Percentiles rank a stretch among this genome's conserved stretches.
phyloP scores from a whole-genome alignment of 2,797 vertebrate species.

The Mormyrus hasselquistii region DNA sequence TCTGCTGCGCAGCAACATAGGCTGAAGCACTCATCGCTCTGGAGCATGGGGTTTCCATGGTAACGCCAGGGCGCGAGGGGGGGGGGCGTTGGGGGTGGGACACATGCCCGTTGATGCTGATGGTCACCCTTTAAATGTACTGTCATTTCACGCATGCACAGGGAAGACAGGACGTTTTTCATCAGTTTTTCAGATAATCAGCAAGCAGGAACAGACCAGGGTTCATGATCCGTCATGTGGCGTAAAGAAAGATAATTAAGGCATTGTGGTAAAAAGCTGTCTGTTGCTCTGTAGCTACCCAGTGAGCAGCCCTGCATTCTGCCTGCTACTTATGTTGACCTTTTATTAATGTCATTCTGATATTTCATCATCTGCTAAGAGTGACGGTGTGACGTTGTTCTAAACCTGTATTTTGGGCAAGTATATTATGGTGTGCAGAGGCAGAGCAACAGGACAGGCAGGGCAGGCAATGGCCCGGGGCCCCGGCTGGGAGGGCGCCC shows the following conservation, averaged over 20 bases:
- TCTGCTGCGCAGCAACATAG: neutral
- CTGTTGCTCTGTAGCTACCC: neutral
- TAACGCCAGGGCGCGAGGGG: constrained; percentile 16
- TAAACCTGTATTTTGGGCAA: neutral
- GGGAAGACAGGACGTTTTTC: neutral
- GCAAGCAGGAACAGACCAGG: neutral
- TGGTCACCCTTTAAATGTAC: neutral
- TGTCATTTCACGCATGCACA: neutral
- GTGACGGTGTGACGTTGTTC: neutral
- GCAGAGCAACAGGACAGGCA: neutral
- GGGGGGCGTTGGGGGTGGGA: neutral
- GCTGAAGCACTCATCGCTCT: neutral
- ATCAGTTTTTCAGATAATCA: neutral
- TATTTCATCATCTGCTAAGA: neutral
- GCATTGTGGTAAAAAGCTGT: neutral
- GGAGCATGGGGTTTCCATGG: constrained; percentile 37
- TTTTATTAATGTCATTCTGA: neutral
- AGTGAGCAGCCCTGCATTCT: neutral
- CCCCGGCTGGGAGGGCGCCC: neutral
- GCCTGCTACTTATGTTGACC: neutral
- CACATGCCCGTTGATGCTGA: neutral
- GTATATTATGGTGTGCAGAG: neutral
- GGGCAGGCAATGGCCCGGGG: neutral
- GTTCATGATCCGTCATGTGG: neutral
- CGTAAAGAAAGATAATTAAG: neutral